Conservation (phyloP, 2,888 invertebrate genomes). For the Hypomecis punctinalis region DNA sequence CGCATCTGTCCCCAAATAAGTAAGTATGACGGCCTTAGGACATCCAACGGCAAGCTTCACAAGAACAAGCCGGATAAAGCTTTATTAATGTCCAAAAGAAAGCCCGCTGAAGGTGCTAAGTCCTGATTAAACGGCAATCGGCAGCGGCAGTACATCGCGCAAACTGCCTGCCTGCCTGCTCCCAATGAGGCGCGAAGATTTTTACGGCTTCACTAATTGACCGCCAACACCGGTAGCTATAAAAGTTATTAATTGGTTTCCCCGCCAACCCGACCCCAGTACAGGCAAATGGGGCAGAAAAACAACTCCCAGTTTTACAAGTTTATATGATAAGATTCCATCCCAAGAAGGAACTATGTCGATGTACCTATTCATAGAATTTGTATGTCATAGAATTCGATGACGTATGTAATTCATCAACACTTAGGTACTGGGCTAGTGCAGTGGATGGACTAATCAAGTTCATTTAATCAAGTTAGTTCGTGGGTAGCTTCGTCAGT, state of each 20-base stretch:
- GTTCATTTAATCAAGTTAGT: too few species aligned
- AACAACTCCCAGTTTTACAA: background rate
- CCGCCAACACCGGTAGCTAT: conserved; percentile 75
- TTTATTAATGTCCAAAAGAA: background rate
- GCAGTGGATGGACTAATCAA: too few species aligned
- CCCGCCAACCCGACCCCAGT: conserved; percentile 61
- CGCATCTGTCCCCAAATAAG: too few species aligned
- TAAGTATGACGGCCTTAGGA: too few species aligned
- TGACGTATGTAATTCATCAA: too few species aligned
- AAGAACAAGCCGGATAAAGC: background rate
- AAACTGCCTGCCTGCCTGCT: conserved; percentile 23
- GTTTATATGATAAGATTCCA: too few species aligned
- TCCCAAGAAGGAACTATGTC: too few species aligned
- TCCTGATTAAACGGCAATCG: conserved; percentile 24
- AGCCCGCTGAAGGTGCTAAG: background rate
- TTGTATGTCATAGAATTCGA: too few species aligned
- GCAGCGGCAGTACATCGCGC: conserved; percentile 9
- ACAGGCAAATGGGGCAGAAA: background rate
- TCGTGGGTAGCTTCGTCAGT: too few species aligned
- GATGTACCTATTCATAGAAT: too few species aligned
- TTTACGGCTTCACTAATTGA: conserved; percentile 80
- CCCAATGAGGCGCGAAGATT: conserved; percentile 80
- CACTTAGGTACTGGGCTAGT: too few species aligned
- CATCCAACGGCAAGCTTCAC: background rate
- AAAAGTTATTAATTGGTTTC: conserved; percentile 83